Percentiles rank a stretch among this genome's conserved stretches.
Evolutionary conservation across 1,140 invertebrate genomes (phyloP).

Genomic region (Pseudobourletiella spinata): DNA sequence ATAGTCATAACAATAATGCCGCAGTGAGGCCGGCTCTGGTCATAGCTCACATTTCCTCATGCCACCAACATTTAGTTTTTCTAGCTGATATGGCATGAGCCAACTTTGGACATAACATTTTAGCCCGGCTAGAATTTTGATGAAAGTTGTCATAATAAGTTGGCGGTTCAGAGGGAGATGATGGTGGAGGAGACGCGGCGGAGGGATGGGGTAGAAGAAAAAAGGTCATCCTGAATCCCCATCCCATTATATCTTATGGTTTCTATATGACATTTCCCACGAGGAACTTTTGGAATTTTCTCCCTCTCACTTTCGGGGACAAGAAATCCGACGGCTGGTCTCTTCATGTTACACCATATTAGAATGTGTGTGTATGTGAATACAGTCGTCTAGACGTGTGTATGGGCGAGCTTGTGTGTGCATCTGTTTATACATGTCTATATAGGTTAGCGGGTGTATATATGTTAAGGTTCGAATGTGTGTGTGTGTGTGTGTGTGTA

Average conservation of each 20-base stretch:
- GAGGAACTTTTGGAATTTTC: too few species aligned
- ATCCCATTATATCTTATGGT: neutral
- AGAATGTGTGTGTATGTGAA: too few species aligned
- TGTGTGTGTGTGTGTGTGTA: too few species aligned
- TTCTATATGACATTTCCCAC: too few species aligned
- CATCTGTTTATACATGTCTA: too few species aligned
- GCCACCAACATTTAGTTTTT: conserved; percentile 24
- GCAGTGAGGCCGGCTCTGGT: conserved; percentile 3
- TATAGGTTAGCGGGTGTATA: too few species aligned
- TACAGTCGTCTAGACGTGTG: too few species aligned
- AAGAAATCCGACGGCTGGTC: conserved; percentile 2
- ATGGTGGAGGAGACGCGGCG: neutral
- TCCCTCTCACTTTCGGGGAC: too few species aligned
- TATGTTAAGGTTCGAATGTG: too few species aligned
- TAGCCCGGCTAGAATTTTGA: conserved; percentile 20
- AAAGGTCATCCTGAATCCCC: conserved; percentile 7
- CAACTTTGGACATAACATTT: conserved; percentile 14
- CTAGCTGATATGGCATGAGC: neutral
- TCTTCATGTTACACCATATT: too few species aligned
- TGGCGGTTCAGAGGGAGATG: neutral
- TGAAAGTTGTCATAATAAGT: conserved; percentile 21
- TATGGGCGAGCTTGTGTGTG: too few species aligned
- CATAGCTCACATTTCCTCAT: conserved; percentile 10
- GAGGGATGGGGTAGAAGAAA: neutral
- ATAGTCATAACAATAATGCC: conserved; percentile 19